Base-by-base conservation (phyloP, 2,113 vertebrate genomes). In the Climacteris rufus region DNA sequence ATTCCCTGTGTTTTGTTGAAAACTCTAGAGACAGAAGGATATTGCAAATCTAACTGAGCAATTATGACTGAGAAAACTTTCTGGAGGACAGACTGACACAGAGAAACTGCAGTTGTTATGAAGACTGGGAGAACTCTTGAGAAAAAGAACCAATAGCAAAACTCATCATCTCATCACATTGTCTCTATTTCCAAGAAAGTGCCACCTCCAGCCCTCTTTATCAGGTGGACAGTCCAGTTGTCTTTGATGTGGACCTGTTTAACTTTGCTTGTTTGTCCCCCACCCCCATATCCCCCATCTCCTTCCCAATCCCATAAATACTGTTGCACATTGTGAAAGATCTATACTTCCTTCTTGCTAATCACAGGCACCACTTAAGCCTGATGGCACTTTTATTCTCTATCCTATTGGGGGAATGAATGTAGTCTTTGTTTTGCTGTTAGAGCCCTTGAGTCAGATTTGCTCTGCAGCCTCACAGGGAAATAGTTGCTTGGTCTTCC, bases 341-440 rank as follows among this genome's bases (percentile, higher is more conserved):
- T 6, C 5, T 3, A 0, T 69, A 33, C 18, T 25, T 89, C 30
- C 35, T 82, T 86, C 31, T 21, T 14, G 31, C 44, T 52, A 75
- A 86, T 37, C 7, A 5, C 49, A 35, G 25, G 37, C 31, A 79
- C 8, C 31, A 49, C 28, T 49, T 35, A 44, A 76, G 6, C 8
- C 25, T 70, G 9, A 22, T 70, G 37, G 42, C 27, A 21, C 33
- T 79, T 79, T 35, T 47, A 21, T 39, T 49, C 27, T 70, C 31
- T 57, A 1, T 44, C 5, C 6, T 75, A 2, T 1, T 53, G 19
- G 4, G 4, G 8, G 11, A 47, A 60, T 47, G 5, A n/a, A 60
- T 30, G 7, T 33, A 39, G 18, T 21, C 24, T 19, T 78, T 50
- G 9, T 68, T 95, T 69, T 40, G 13, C 10, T 60, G 1, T 60